Conservation (phyloP, 1,140 invertebrate species). For the Trichogramma pretiosum region DNA sequence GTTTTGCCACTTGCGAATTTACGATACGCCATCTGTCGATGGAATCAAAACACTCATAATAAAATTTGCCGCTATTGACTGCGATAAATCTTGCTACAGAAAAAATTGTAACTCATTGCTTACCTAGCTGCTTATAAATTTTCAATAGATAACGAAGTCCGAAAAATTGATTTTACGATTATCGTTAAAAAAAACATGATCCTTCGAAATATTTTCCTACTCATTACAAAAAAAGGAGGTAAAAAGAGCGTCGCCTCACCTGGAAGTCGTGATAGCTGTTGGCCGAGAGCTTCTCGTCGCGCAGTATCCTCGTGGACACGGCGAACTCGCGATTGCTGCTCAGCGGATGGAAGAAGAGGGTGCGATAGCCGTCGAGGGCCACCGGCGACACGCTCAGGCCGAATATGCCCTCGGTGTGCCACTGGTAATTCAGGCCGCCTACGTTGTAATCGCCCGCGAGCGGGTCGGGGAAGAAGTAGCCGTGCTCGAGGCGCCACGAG, state of each 20-base stretch:
- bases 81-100: too few relatives aligned
- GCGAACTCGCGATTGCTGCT: slow-evolving; percentile 68
- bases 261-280: slow-evolving; percentile 66
- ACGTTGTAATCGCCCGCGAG: slow-evolving; percentile 68
- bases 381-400: slow-evolving; percentile 63
- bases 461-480: slow-evolving; percentile 71
- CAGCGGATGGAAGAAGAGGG: slow-evolving; percentile 67
- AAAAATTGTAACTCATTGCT: too few relatives aligned
- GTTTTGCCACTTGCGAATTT: too few relatives aligned
- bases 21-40: too few relatives aligned
- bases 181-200: too few relatives aligned
- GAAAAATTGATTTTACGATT: too few relatives aligned
- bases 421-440: slow-evolving; percentile 71
- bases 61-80: too few relatives aligned
- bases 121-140: too few relatives aligned
- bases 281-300: slow-evolving; percentile 55
- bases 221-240: background rate
- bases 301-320: slow-evolving; percentile 62
- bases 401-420: slow-evolving; percentile 72
- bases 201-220: too few relatives aligned
- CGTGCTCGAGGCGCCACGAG: slow-evolving; percentile 68
- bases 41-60: too few relatives aligned
- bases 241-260: slow-evolving; percentile 18
- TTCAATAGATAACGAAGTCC: too few relatives aligned
- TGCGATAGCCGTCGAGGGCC: slow-evolving; percentile 55